Conservation (phyloP, 2,888 invertebrate species). For the Litoditis marina region DNA sequence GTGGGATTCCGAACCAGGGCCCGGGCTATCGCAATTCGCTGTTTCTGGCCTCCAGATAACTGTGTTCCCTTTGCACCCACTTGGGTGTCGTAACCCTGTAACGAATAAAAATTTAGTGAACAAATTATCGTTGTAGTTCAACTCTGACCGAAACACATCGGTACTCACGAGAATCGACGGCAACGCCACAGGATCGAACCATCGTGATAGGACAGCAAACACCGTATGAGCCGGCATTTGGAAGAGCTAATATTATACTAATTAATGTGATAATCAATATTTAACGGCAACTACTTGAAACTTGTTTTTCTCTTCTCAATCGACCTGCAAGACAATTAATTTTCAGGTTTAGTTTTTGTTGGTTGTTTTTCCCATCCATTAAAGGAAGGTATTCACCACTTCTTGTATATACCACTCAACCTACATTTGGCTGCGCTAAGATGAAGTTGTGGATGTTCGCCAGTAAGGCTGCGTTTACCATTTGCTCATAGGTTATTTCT, state of each 20-base stretch:
- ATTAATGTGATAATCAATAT: too few species aligned
- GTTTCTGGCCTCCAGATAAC: conserved; percentile 65
- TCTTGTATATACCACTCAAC: conserved; percentile 1
- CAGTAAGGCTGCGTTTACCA: conserved; percentile 62
- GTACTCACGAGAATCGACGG: too few species aligned
- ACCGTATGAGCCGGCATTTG: too few species aligned
- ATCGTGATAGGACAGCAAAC: too few species aligned
- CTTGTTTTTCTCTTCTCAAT: too few species aligned
- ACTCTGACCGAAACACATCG: too few species aligned
- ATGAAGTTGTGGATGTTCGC: conserved; percentile 66
- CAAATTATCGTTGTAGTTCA: background rate
- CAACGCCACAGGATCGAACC: too few species aligned
- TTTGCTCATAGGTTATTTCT: conserved; percentile 57
- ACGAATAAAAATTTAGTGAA: background rate
- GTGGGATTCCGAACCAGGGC: conserved; percentile 44
- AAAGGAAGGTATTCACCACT: too few species aligned
- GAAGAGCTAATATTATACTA: too few species aligned
- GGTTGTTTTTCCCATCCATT: background rate
- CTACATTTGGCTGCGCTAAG: conserved; percentile 60
- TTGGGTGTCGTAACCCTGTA: conserved; percentile 61
- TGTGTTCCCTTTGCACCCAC: conserved; percentile 64
- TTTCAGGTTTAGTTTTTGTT: background rate
- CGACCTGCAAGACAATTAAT: background rate
- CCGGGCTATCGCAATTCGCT: conserved; percentile 61
- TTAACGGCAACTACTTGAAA: too few species aligned